Evolutionary conservation across 2,113 vertebrate species (phyloP).

Genomic region (Tetraodon nigroviridis): DNA sequence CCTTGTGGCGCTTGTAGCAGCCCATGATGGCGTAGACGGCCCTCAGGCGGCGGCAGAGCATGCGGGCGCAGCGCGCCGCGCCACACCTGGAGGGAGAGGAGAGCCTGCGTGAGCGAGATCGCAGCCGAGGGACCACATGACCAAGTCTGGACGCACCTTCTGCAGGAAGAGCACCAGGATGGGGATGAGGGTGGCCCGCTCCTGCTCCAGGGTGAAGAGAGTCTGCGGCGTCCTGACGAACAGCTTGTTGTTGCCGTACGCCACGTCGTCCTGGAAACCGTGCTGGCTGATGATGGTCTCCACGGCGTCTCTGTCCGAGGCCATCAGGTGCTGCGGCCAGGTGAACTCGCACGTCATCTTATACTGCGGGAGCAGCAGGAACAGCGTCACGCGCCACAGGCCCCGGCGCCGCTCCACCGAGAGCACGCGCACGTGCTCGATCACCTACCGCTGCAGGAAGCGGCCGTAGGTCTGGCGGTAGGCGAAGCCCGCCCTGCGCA

Average conservation of each 20-base stretch:
- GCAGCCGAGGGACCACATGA: background rate
- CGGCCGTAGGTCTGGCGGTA: constrained; percentile 86
- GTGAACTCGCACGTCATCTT: constrained; percentile 98
- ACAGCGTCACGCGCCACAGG: too few relatives aligned
- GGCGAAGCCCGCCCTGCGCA: constrained; percentile 89
- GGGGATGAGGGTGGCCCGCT: constrained; percentile 82
- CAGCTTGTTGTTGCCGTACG: constrained; percentile 85
- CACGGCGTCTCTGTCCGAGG: constrained; percentile 78
- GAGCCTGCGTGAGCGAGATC: constrained; percentile 18
- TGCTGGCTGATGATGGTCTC: constrained; percentile 85
- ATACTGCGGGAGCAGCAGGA: constrained; percentile 70
- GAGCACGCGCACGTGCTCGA: background rate
- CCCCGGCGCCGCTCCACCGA: too few relatives aligned
- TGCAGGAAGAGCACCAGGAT: constrained; percentile 91
- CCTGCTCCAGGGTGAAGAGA: constrained; percentile 83
- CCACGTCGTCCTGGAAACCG: constrained; percentile 83
- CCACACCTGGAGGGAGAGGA: constrained; percentile 76
- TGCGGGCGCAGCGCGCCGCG: constrained; percentile 83
- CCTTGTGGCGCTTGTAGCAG: constrained; percentile 85
- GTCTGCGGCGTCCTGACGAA: constrained; percentile 87
- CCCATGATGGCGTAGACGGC: constrained; percentile 85
- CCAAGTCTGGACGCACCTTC: constrained; percentile 84
- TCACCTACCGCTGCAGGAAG: constrained; percentile 85
- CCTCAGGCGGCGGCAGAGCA: constrained; percentile 73
- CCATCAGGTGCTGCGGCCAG: constrained; percentile 94